These are phyloP conservation scores for Drosophila diplacantha DNA, from an alignment of 2,888 invertebrate genomes.

Conservation along the genomic window DNA sequence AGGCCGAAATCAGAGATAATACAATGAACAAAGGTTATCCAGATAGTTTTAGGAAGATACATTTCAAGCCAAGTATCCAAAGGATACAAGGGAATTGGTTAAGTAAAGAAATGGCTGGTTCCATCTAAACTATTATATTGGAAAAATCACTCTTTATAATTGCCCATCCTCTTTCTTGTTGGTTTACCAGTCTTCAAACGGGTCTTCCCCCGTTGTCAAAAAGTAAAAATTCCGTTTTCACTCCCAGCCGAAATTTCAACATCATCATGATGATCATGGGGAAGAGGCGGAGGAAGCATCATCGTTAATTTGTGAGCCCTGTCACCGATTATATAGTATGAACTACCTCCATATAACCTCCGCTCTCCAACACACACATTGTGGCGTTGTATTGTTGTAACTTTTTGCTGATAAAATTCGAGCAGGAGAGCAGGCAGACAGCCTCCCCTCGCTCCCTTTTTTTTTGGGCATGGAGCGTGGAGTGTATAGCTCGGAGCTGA, in stretches of 20 bases:
- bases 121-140: neutral
- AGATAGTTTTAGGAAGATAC: too few relatives aligned
- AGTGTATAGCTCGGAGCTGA: neutral
- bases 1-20: too few relatives aligned
- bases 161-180: slow-evolving; percentile 19
- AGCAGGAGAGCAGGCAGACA: slow-evolving; percentile 42
- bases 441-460: slow-evolving; percentile 8
- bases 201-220: slow-evolving; percentile 20
- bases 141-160: slow-evolving; percentile 30
- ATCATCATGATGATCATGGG: slow-evolving; percentile 25
- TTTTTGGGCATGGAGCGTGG: slow-evolving; percentile 8
- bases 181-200: slow-evolving; percentile 11
- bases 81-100: neutral
- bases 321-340: slow-evolving; percentile 31
- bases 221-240: slow-evolving; percentile 41
- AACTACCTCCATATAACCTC: slow-evolving; percentile 15
- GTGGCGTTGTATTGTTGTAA: slow-evolving; percentile 26
- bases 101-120: neutral
- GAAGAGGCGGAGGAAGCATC: slow-evolving; percentile 27
- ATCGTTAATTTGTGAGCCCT: slow-evolving; percentile 41
- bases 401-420: slow-evolving; percentile 34
- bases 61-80: neutral
- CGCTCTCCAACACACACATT: slow-evolving; percentile 7
- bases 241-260: slow-evolving; percentile 36
- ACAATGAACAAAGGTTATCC: too few relatives aligned